These are phyloP conservation scores for Bombylius discolor DNA, from an alignment of 2,888 invertebrate species.

Conservation along the genomic window DNA sequence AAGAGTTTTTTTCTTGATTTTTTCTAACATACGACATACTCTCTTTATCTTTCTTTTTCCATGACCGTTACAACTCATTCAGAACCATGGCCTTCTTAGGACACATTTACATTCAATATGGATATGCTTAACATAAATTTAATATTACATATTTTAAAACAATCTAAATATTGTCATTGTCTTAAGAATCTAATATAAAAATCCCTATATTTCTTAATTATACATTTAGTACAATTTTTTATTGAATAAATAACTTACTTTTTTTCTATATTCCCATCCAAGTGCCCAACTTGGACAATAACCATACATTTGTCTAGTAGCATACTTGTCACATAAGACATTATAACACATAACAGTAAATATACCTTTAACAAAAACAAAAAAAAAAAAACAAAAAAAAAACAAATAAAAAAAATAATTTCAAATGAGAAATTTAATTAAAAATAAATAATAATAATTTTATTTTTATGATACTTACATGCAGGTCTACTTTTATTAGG, in stretches of 20 bases:
- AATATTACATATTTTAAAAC: no score
- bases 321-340: conserved; percentile 97
- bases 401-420: no score
- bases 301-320: conserved; percentile 96
- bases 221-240: neutral
- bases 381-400: neutral
- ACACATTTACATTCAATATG: no score
- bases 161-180: no score
- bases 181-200: neutral
- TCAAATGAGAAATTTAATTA: neutral
- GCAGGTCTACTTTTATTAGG: conserved; percentile 80
- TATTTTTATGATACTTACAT: conserved; percentile 51
- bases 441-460: neutral
- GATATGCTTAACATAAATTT: no score
- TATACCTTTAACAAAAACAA: conserved; percentile 50
- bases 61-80: no score
- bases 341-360: conserved; percentile 99
- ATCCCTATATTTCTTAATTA: neutral
- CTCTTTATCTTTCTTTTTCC: no score
- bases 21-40: neutral
- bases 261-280: conserved; percentile 97
- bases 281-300: conserved; percentile 99
- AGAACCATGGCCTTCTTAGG: no score
- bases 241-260: conserved; percentile 37
- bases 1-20: neutral